Evolutionary conservation across 2,888 invertebrate species (phyloP).

Genomic region (Strigamia maritima): DNA sequence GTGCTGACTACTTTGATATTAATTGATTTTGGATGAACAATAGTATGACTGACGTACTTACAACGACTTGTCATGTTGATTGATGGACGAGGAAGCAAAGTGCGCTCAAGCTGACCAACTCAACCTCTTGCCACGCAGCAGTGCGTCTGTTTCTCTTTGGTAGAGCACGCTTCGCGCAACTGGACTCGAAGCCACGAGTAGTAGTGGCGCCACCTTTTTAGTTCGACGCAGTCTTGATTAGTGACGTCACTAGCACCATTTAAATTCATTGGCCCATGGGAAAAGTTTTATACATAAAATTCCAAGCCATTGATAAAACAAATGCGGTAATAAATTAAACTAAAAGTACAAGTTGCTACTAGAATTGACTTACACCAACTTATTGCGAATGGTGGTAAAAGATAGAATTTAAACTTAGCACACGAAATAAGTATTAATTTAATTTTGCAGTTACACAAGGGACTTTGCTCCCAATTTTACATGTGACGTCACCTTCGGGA

Average conservation of each 20-base stretch:
- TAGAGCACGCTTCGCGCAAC: slow-evolving; percentile 6
- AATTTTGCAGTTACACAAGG: neutral
- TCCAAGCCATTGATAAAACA: neutral
- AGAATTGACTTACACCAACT: neutral
- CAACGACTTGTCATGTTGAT: slow-evolving; percentile 20
- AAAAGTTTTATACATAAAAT: neutral
- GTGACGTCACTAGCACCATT: slow-evolving; percentile 14
- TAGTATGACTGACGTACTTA: neutral
- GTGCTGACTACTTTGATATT: neutral
- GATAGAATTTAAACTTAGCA: neutral
- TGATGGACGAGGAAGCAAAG: neutral
- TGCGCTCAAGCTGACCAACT: slow-evolving; percentile 15
- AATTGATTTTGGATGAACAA: neutral
- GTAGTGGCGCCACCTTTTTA: slow-evolving; percentile 23
- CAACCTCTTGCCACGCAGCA: slow-evolving; percentile 18
- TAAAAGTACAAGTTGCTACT: neutral
- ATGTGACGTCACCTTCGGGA: neutral
- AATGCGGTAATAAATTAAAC: neutral
- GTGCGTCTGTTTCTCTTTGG: slow-evolving; percentile 16
- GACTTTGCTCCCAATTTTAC: neutral
- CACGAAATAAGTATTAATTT: neutral
- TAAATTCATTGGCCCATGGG: slow-evolving; percentile 22
- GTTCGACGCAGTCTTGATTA: neutral
- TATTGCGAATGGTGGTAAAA: neutral
- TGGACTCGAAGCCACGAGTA: slow-evolving; percentile 13